phyloP scores from a whole-genome alignment of 1,140 invertebrate species.

The Fopius arisanus region DNA sequence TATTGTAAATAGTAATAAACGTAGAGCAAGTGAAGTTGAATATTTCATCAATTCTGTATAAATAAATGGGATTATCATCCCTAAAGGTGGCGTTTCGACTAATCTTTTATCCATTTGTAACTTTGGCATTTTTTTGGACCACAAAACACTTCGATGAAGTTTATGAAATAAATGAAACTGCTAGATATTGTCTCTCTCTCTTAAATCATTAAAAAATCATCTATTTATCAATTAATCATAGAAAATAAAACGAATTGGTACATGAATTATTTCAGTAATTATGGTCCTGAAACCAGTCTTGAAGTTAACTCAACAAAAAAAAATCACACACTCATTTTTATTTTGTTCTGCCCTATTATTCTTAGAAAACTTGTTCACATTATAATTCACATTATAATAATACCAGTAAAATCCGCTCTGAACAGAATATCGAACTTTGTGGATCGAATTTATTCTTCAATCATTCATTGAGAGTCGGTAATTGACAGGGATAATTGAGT shows the following conservation, averaged over 20 bases:
- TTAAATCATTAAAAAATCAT: neutral
- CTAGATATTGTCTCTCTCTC: neutral
- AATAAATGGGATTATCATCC: no score
- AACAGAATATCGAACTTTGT: neutral
- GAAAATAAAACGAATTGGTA: no score
- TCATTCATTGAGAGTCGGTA: neutral
- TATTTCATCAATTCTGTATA: no score
- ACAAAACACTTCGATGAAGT: neutral
- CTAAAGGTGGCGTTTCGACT: no score
- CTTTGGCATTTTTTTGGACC: no score
- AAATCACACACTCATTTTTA: no score
- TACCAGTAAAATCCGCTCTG: neutral
- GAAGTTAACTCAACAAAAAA: neutral
- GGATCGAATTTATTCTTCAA: neutral
- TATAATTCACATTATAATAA: neutral
- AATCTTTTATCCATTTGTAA: no score
- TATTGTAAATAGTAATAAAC: no score
- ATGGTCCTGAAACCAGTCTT: slow-evolving; percentile 28
- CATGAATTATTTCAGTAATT: neutral
- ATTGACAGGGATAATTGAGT: neutral
- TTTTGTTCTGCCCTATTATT: no score
- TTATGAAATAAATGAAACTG: neutral
- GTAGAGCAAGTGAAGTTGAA: no score
- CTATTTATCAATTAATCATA: no score
- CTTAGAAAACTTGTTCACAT: no score